phyloP scores from a whole-genome alignment of 2,113 vertebrate genomes.

The Prietella phreatophila region DNA sequence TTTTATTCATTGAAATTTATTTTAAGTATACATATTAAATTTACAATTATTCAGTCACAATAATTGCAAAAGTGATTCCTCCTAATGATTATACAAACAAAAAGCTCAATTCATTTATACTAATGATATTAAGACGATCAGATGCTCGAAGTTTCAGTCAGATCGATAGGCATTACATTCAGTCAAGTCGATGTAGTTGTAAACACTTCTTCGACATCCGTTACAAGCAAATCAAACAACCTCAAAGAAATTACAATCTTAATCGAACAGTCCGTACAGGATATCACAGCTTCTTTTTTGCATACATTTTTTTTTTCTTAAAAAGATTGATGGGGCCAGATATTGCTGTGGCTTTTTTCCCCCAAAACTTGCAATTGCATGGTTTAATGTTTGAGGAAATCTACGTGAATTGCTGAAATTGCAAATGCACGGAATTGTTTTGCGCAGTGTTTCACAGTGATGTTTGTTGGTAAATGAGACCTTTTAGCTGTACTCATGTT shows the following conservation, averaged over 20 bases:
- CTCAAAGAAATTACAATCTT: not conserved
- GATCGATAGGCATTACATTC: not conserved
- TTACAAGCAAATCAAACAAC: not conserved
- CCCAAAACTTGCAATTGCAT: too few species aligned
- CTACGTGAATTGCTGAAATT: too few species aligned
- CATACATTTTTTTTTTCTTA: too few species aligned
- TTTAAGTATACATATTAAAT: conserved; percentile 7
- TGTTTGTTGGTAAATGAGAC: too few species aligned
- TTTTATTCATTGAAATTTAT: not conserved
- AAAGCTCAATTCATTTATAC: not conserved
- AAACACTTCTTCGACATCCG: not conserved
- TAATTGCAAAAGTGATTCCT: not conserved
- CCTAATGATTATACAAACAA: not conserved
- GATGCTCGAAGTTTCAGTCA: not conserved
- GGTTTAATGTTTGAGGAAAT: too few species aligned
- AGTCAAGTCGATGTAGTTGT: not conserved
- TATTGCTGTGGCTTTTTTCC: too few species aligned
- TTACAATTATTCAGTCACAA: conserved; percentile 26
- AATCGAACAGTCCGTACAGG: not conserved
- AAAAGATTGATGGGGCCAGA: too few species aligned
- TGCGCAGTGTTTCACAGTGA: too few species aligned
- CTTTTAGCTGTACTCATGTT: too few species aligned
- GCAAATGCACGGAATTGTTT: too few species aligned
- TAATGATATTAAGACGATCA: not conserved
- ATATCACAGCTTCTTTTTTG: too few species aligned